Evolutionary conservation across 2,888 invertebrate genomes (phyloP), one percentile per base, ranked within the genome.

Genomic region (Nomada flava): DNA sequence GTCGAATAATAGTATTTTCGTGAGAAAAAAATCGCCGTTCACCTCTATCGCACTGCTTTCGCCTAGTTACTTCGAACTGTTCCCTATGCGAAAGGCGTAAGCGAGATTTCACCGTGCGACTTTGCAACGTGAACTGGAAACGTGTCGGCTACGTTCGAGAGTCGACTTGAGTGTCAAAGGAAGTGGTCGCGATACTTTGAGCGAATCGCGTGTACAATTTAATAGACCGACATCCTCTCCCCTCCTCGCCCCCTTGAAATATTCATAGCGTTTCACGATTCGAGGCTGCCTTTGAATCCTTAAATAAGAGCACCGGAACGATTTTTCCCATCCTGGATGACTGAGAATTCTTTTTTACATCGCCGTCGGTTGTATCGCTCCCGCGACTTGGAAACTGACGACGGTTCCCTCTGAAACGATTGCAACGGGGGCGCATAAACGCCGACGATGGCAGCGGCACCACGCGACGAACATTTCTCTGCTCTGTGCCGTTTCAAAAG

Each of bases 91-190:
- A 20, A 52, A 44, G 63, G 26, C 53, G 13, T 29, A n/a, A 36
- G 26, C 26, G 63, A 44, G 62, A 55, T 78, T 62, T 42, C 15
- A 53, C 11, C 23, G 42, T 5, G 70, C 63, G 71, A 76, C 77
- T 79, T 82, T 73, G 78, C 73, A 82, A 81, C 83, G 53, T 47
- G 69, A 62, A 60, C 75, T 36, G 29, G 42, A 73, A 67, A 64
- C 68, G 74, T 76, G 86, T 86, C 77, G 78, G 57, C 36, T 23
- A 64, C 57, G 15, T 13, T 42, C 26, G n/a, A 53, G 67, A 23
- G 57, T 55, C 42, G 62, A 73, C 68, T 59, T 71, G 69, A 20
- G 55, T 23, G 65, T 83, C 85, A 88, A 88, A 88, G 86, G 68
- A 78, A 82, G 64, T 74, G 76, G 71, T 65, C 36, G 36, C 53